phyloP scores from a whole-genome alignment of 2,888 invertebrate genomes.

The Asteroscopus sphinx region DNA sequence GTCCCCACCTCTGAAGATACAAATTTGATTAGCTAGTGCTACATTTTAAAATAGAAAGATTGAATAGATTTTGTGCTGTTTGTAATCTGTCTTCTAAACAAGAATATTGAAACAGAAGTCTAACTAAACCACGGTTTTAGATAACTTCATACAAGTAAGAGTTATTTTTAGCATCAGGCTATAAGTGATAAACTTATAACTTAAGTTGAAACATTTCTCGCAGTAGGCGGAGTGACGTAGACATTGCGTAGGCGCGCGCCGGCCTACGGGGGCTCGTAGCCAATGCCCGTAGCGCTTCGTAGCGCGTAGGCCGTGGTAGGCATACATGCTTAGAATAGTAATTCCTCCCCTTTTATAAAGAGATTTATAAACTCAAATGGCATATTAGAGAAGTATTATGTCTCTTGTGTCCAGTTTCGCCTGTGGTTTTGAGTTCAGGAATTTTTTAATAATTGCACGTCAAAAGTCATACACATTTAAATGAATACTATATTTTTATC shows the following conservation, averaged over 20 bases:
- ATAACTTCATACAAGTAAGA: not conserved
- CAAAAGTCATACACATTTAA: too few species aligned
- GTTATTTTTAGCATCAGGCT: conserved; percentile 24
- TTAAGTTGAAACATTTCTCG: not conserved
- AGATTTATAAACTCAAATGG: conserved; percentile 4
- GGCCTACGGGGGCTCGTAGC: conserved; percentile 54
- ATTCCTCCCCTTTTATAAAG: conserved; percentile 43
- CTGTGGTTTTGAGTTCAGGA: not conserved
- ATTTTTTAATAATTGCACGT: too few species aligned
- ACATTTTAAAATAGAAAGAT: too few species aligned
- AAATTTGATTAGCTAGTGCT: too few species aligned
- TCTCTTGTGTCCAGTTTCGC: not conserved
- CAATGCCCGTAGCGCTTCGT: conserved; percentile 51
- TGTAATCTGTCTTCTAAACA: too few species aligned
- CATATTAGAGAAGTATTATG: not conserved
- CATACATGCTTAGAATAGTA: conserved; percentile 32
- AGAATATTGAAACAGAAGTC: not conserved
- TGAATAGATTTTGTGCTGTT: too few species aligned
- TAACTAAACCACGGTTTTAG: not conserved
- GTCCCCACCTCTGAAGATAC: too few species aligned
- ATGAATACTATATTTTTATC: too few species aligned
- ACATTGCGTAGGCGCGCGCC: conserved; percentile 56
- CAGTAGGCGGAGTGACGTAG: conserved; percentile 50
- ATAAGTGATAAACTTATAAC: conserved; percentile 18
- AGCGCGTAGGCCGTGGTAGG: conserved; percentile 47